Conservation (phyloP, 2,888 invertebrate genomes). For the Aphodius granarius region DNA sequence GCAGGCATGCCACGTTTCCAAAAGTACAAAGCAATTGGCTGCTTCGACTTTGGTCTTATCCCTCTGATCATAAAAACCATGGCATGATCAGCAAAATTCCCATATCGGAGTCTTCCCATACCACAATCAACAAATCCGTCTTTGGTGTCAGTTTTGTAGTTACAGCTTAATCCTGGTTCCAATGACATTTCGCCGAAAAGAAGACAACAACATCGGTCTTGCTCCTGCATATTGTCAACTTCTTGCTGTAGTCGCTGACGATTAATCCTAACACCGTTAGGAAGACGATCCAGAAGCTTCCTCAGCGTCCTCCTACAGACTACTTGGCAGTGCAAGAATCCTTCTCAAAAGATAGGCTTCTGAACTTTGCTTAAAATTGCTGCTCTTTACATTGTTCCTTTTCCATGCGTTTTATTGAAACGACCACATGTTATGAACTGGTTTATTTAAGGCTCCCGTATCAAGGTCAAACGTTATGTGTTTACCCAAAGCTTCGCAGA, state of each 20-base stretch:
- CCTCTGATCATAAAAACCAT: slow-evolving; percentile 26
- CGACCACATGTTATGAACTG: too few relatives aligned
- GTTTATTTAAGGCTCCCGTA: too few relatives aligned
- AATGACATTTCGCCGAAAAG: slow-evolving; percentile 22
- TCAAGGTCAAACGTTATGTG: too few relatives aligned
- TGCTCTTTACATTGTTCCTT: too few relatives aligned
- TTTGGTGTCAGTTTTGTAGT: slow-evolving; percentile 13
- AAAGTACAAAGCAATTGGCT: slow-evolving; percentile 23
- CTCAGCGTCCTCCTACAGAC: slow-evolving; percentile 7
- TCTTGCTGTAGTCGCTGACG: slow-evolving; percentile 9
- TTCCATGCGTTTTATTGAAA: too few relatives aligned
- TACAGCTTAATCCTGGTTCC: slow-evolving; percentile 12
- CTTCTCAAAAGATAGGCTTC: too few relatives aligned
- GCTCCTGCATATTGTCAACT: slow-evolving; percentile 15
- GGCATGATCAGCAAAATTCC: slow-evolving; percentile 20
- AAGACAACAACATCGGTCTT: slow-evolving; percentile 11
- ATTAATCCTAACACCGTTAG: slow-evolving; percentile 17
- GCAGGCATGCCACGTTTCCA: slow-evolving; percentile 13
- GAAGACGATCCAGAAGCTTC: slow-evolving; percentile 9
- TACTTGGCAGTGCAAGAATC: slow-evolving; percentile 19
- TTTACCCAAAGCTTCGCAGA: too few relatives aligned
- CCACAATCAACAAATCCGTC: slow-evolving; percentile 24
- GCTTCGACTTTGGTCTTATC: slow-evolving; percentile 24
- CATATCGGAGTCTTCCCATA: background rate
- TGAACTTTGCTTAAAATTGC: too few relatives aligned